Percentiles rank a stretch among this genome's conserved stretches.
phyloP scores from a whole-genome alignment of 1,140 invertebrate species.

The Drosophila pandora region DNA sequence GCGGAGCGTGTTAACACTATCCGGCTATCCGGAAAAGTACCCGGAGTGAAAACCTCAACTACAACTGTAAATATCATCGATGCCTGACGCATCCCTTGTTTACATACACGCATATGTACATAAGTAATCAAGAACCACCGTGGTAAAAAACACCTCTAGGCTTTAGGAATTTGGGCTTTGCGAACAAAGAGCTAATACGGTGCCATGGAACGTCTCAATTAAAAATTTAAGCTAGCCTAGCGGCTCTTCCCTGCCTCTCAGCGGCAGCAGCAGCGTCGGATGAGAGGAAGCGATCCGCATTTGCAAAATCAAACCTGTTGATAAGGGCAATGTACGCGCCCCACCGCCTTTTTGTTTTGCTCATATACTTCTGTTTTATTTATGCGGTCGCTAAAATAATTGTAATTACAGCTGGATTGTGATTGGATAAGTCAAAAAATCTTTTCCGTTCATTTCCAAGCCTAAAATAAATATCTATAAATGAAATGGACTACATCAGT shows the following conservation, averaged over 20 bases:
- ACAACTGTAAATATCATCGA: not conserved
- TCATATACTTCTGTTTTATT: slow-evolving; percentile 1
- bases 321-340: slow-evolving; percentile 67
- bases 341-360: slow-evolving; percentile 25
- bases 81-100: not conserved
- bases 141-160: not conserved
- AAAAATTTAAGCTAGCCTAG: not conserved
- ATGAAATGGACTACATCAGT: slow-evolving; percentile 35
- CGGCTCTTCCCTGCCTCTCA: not conserved
- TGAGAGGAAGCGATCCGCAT: slow-evolving; percentile 9
- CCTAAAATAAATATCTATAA: slow-evolving; percentile 62
- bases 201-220: not conserved
- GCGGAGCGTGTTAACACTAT: too few relatives aligned
- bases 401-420: slow-evolving; percentile 15
- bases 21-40: too few relatives aligned
- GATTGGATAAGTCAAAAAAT: not conserved
- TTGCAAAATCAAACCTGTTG: slow-evolving; percentile 62
- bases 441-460: not conserved
- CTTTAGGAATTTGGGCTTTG: not conserved
- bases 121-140: not conserved
- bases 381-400: not conserved
- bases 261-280: not conserved
- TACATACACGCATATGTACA: not conserved
- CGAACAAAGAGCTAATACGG: not conserved
- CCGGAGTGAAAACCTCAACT: too few relatives aligned